Percentiles rank a stretch among this genome's conserved stretches.
Evolutionary conservation across 2,888 invertebrate species (phyloP).

Genomic region (Muschampia plurimacula): DNA sequence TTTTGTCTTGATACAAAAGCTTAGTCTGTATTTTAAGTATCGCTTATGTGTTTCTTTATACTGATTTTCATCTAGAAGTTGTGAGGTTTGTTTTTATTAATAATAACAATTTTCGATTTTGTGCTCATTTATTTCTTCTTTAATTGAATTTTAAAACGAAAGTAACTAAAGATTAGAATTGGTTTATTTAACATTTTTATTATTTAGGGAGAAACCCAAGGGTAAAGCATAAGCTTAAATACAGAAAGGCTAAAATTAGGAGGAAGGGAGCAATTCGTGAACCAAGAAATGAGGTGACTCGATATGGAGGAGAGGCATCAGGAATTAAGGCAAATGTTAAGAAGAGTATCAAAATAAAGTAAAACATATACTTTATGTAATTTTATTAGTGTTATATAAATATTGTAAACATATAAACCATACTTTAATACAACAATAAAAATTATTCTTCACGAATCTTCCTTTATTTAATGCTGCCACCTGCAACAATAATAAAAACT

Average conservation of each 20-base stretch:
- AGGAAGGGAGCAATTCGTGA: slow-evolving; percentile 97
- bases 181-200: no score
- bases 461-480: slow-evolving; percentile 74
- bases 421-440: slow-evolving; percentile 59
- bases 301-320: slow-evolving; percentile 96
- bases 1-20: slow-evolving; percentile 27
- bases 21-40: slow-evolving; percentile 2
- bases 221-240: slow-evolving; percentile 97
- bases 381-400: slow-evolving; percentile 28
- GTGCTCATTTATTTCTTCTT: no score
- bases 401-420: slow-evolving; percentile 52
- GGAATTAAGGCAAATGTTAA: slow-evolving; percentile 96
- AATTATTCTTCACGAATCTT: slow-evolving; percentile 34
- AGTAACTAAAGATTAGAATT: no score
- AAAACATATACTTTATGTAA: slow-evolving; percentile 51
- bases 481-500: slow-evolving; percentile 63
- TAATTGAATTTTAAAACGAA: no score
- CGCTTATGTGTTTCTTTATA: background rate
- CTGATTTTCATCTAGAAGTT: slow-evolving; percentile 7
- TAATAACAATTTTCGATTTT: no score
- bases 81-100: background rate
- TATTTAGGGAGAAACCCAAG: slow-evolving; percentile 92
- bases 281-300: slow-evolving; percentile 91
- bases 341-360: slow-evolving; percentile 95
- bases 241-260: slow-evolving; percentile 95